Base-by-base conservation (phyloP, 1,140 invertebrate genomes). In the Coptotermes formosanus region DNA sequence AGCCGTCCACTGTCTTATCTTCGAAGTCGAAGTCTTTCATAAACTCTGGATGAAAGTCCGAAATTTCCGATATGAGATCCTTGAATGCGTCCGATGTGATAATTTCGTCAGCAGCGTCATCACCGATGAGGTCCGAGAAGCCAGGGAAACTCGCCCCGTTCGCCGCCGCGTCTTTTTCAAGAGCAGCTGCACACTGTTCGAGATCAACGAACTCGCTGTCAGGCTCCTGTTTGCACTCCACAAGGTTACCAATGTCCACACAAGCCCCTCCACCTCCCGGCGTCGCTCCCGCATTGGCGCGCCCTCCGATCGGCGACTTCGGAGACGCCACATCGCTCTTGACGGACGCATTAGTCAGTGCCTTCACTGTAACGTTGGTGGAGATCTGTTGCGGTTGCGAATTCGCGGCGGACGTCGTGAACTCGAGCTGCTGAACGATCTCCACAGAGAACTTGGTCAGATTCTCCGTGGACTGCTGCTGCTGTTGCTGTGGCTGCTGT, bases 361-460 rank as follows among this genome's bases (percentile, higher is more conserved):
- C 95, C 89, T 97, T 97, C 59, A 98, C 96, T 14, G 96, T 97
- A n/a, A 98, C 96, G 91, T 97, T 97, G 82, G 97, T 97, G 48
- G 96, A 97, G 85, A 97, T 97, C 89, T 97, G 96, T 89, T 97
- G 96, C n/a, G 96, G 94, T 88, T 96, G 95, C 14, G 95, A 95
- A 89, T 95, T 95, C 45, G 95, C 94, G 69, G 95, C 95, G 12
- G 95, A 96, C 43, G 95, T 96, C 44, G 96, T 97, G 89, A 97
- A 97, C 88, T 97, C 96, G 23, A 97, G 90, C 89, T 98, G 96
- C 89, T 98, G 97, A 0, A 97, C 96, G 86, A 98, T 98, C 91
- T 98, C 96, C 30, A 98, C 96, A 0, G 96, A 96, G 90, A 97
- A 96, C 89, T 96, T 96, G 81, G 95, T 96, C 86, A 96, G 92